Evolutionary conservation across 2,888 invertebrate genomes (phyloP).

Genomic region (Xestia xanthographa): DNA sequence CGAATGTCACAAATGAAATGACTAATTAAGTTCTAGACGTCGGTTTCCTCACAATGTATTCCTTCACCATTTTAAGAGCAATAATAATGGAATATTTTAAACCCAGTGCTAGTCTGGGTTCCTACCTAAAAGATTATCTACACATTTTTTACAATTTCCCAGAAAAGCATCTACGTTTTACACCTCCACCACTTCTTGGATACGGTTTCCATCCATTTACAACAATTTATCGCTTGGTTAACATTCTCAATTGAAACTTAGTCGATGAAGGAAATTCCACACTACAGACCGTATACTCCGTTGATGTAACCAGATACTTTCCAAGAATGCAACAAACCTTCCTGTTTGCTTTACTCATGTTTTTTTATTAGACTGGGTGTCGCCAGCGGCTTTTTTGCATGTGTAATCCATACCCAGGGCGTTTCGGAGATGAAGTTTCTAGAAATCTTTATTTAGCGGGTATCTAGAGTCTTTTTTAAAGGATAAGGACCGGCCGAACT

Average conservation of each 20-base stretch:
- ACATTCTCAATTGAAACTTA: constrained; percentile 10
- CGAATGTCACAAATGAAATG: neutral
- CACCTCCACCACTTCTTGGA: neutral
- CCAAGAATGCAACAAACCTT: constrained; percentile 17
- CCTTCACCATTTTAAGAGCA: neutral
- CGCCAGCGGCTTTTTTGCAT: neutral
- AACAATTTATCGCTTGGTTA: neutral
- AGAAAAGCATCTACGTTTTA: neutral
- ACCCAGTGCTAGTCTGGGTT: neutral
- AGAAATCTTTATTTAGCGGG: neutral
- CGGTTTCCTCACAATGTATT: neutral
- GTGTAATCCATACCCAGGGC: neutral
- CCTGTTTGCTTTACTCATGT: constrained; percentile 12
- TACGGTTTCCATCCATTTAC: neutral
- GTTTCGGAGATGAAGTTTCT: neutral
- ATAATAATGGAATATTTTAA: neutral
- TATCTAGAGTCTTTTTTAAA: neutral
- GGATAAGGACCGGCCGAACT: neutral
- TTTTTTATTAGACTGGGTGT: neutral
- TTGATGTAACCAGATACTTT: constrained; percentile 10
- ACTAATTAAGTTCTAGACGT: too few species aligned
- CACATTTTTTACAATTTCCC: neutral
- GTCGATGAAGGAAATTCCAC: neutral
- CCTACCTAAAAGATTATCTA: neutral
- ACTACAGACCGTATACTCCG: neutral